Evolutionary conservation across 2,797 vertebrate genomes (phyloP).

Genomic region (Mormyrus proboscirostris): DNA sequence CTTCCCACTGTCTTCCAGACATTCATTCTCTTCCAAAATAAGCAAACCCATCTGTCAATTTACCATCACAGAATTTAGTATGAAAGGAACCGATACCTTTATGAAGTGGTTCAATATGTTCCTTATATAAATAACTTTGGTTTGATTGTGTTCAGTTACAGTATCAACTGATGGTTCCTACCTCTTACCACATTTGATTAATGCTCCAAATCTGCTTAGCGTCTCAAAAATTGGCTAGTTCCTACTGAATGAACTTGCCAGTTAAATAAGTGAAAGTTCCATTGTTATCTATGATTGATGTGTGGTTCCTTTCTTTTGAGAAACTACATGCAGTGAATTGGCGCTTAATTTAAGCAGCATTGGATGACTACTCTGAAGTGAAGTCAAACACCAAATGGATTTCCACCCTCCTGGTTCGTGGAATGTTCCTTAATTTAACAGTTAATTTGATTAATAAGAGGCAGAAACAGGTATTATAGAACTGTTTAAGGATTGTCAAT

Average conservation of each 20-base stretch:
- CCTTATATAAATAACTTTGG: constrained; percentile 44
- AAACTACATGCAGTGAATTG: not conserved
- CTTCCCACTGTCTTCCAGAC: constrained; percentile 45
- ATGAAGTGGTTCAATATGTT: constrained; percentile 33
- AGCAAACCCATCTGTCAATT: constrained; percentile 50
- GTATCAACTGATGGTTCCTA: constrained; percentile 35
- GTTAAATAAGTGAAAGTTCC: not conserved
- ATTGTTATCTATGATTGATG: not conserved
- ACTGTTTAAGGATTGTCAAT: not conserved
- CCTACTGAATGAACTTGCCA: not conserved
- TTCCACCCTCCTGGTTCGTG: not conserved
- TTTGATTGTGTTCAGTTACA: constrained; percentile 31
- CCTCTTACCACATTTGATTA: constrained; percentile 34
- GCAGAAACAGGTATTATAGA: not conserved
- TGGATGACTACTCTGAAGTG: not conserved
- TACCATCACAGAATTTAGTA: constrained; percentile 43
- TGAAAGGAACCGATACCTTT: constrained; percentile 37
- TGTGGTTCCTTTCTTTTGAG: not conserved
- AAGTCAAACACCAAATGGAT: not conserved
- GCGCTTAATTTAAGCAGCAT: not conserved
- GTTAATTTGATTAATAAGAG: constrained; percentile 3
- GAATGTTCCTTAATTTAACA: not conserved
- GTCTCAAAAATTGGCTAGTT: constrained; percentile 11
- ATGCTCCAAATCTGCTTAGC: constrained; percentile 21
- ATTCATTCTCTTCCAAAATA: constrained; percentile 54